These are phyloP conservation scores for Schlechtendalia chinensis DNA, from an alignment of 1,140 invertebrate species.

Conservation along the genomic window DNA sequence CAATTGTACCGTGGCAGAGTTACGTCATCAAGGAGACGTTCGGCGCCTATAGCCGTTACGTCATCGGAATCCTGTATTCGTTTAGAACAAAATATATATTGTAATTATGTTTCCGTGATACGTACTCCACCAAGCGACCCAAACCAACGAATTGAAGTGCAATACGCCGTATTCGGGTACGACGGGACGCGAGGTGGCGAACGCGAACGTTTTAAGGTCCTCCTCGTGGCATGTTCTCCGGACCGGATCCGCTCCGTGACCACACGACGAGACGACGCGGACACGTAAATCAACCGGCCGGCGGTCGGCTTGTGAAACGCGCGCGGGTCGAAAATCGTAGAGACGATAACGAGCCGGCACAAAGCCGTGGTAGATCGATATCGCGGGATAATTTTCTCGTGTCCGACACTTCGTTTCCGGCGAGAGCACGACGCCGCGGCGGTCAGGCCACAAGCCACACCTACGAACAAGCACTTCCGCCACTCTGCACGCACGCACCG, in stretches of 20 bases:
- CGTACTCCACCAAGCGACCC: no score
- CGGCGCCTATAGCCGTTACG: no score
- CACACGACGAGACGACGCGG: neutral
- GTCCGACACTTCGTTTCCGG: conserved; percentile 37
- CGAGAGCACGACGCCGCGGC: neutral
- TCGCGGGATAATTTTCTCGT: conserved; percentile 21
- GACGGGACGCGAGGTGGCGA: no score
- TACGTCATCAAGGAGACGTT: no score
- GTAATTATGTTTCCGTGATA: no score
- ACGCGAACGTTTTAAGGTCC: no score
- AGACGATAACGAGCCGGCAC: neutral
- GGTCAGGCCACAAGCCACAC: conserved; percentile 42
- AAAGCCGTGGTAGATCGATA: conserved; percentile 2
- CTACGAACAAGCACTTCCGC: conserved; percentile 46
- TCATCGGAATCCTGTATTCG: no score
- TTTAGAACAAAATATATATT: no score
- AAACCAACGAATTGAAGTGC: no score
- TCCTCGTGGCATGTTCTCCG: no score
- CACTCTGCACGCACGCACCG: neutral
- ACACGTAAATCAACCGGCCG: neutral
- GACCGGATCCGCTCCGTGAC: neutral
- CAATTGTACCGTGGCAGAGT: no score
- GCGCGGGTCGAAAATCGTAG: neutral
- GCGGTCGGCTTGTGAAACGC: neutral
- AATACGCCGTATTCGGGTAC: no score